Conservation (phyloP, 2,113 vertebrate species). For the Rhizomys pruinosus region DNA sequence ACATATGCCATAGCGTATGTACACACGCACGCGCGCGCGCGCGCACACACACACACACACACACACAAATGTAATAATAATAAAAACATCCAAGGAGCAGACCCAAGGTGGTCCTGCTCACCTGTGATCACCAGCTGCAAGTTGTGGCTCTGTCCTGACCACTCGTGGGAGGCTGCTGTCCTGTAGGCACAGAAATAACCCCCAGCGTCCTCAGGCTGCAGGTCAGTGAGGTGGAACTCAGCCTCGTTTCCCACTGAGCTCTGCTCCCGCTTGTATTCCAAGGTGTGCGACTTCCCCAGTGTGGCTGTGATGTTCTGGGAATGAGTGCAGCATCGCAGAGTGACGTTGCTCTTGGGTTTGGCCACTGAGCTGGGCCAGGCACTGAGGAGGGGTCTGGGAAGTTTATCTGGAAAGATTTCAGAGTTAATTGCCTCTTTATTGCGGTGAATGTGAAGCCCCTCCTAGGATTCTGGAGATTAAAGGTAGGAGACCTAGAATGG, state of each 20-base stretch:
- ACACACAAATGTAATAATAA: background rate
- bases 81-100: background rate
- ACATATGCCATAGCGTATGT: background rate
- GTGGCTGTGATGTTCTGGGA: background rate
- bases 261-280: background rate
- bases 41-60: background rate
- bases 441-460: background rate
- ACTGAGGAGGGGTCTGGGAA: constrained; percentile 19
- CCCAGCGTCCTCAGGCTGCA: constrained; percentile 16
- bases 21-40: no score
- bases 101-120: background rate
- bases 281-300: background rate
- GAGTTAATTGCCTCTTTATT: background rate
- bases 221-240: background rate
- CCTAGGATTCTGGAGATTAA: background rate
- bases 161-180: background rate
- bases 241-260: background rate
- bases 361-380: constrained; percentile 26
- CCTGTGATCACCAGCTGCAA: constrained; percentile 54
- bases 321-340: background rate
- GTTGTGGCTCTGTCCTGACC: background rate
- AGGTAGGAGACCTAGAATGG: background rate
- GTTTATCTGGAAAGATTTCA: constrained; percentile 42
- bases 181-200: constrained; percentile 52
- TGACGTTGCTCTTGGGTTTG: background rate